Conservation (phyloP, 2,888 invertebrate species). For the Hyposoter didymator region DNA sequence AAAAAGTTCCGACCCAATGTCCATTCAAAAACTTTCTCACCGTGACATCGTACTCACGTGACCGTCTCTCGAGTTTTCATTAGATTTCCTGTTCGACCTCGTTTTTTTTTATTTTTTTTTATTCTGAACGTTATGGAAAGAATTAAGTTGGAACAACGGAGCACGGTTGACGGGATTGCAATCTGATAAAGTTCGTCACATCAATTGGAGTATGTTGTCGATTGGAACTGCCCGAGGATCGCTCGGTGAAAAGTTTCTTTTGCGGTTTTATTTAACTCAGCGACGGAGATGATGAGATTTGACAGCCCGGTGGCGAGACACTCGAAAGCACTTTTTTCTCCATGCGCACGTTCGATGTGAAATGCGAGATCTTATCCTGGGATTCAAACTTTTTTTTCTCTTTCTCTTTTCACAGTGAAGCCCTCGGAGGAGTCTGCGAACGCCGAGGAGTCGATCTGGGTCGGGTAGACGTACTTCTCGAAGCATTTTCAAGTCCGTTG, state of each 20-base stretch:
- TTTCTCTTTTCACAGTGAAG: conserved; percentile 86
- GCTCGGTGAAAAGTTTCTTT: conserved; percentile 36
- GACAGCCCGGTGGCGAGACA: conserved; percentile 28
- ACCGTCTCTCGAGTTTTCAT: neutral
- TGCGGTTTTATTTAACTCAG: neutral
- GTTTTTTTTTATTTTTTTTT: conserved; percentile 4
- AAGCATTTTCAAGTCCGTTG: conserved; percentile 87
- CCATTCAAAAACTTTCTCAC: neutral
- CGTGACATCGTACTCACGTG: neutral
- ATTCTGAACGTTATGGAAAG: conserved; percentile 37
- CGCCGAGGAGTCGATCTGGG: conserved; percentile 88
- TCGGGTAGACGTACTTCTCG: conserved; percentile 87
- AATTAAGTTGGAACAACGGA: conserved; percentile 46
- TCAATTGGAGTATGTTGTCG: conserved; percentile 34
- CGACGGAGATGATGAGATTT: conserved; percentile 27
- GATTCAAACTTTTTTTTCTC: conserved; percentile 31
- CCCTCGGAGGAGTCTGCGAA: conserved; percentile 87
- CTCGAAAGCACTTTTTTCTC: conserved; percentile 35
- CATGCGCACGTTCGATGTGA: neutral
- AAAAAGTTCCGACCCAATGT: neutral
- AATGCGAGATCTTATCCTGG: conserved; percentile 15
- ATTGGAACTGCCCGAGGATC: conserved; percentile 20
- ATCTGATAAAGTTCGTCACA: conserved; percentile 46
- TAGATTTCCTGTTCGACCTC: neutral
- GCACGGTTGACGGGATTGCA: conserved; percentile 9